phyloP scores from a whole-genome alignment of 53 echinoderm and acorn worm species.

The Henricia sp. region DNA sequence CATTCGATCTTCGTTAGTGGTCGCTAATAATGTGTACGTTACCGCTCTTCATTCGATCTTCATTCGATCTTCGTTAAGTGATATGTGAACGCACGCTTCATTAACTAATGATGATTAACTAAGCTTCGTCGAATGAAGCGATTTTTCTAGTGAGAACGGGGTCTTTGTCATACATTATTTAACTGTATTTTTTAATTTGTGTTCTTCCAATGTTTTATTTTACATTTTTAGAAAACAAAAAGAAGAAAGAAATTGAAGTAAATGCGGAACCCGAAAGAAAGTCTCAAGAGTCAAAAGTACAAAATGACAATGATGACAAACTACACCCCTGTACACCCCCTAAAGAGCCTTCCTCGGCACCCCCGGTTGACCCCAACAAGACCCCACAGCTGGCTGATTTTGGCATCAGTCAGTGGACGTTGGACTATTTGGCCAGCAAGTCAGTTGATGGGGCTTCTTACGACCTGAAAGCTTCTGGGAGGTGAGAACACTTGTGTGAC shows the following conservation, averaged over 20 bases:
- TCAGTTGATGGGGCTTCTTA: neutral
- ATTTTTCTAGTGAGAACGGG: no score
- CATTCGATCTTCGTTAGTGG: no score
- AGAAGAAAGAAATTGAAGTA: neutral
- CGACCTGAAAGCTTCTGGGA: constrained; percentile 10
- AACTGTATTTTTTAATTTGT: no score
- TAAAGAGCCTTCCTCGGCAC: constrained; percentile 10
- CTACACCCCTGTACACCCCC: constrained; percentile 17
- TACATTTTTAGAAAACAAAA: neutral
- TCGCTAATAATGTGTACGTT: no score
- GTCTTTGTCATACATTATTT: no score
- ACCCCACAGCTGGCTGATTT: constrained; percentile 64
- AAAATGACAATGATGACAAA: neutral
- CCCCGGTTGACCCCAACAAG: constrained; percentile 36
- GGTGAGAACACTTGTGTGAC: no score
- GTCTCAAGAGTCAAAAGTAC: neutral
- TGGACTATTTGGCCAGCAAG: constrained; percentile 40
- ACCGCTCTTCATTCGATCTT: no score
- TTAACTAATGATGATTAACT: no score
- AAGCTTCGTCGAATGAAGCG: no score
- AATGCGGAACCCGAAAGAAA: neutral
- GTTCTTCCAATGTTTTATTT: no score
- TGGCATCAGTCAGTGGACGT: constrained; percentile 57
- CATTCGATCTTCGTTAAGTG: no score
- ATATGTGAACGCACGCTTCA: no score